Percentiles rank a stretch among this genome's conserved stretches.
These are phyloP conservation scores for Aphaenogaster rudis DNA, from an alignment of 1,140 invertebrate genomes.

Conservation along the genomic window DNA sequence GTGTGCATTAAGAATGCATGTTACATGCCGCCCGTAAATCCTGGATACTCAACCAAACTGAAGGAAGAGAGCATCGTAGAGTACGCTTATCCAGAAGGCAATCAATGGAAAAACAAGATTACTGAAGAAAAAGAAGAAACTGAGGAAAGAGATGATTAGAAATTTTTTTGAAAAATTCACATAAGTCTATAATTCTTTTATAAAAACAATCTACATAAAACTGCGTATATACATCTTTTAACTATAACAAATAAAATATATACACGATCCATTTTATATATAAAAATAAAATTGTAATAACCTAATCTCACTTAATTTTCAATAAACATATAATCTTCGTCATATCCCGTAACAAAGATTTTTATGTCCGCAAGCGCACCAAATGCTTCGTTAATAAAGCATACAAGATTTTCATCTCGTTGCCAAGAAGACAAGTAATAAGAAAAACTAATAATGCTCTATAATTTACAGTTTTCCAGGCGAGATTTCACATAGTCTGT, in stretches of 20 bases:
- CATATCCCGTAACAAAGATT: background rate
- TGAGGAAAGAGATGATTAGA: background rate
- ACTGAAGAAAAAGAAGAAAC: slow-evolving; percentile 73
- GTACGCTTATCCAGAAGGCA: slow-evolving; percentile 92
- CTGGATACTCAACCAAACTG: slow-evolving; percentile 94
- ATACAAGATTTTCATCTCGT: background rate
- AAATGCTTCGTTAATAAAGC: background rate
- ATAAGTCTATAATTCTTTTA: background rate
- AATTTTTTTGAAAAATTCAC: background rate
- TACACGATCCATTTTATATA: background rate
- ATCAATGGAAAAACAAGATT: slow-evolving; percentile 90
- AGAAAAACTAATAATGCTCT: background rate
- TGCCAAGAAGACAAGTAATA: background rate
- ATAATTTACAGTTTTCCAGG: slow-evolving; percentile 65
- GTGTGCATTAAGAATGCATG: slow-evolving; percentile 88
- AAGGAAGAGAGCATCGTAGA: slow-evolving; percentile 89
- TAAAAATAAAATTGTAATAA: slow-evolving; percentile 24
- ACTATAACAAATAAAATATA: background rate
- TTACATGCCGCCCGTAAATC: slow-evolving; percentile 89
- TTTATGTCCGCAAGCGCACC: background rate
- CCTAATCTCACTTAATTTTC: background rate
- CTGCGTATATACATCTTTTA: background rate
- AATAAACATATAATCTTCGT: slow-evolving; percentile 18
- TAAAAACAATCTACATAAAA: slow-evolving; percentile 16
- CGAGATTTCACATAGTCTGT: slow-evolving; percentile 83